Evolutionary conservation across 2,888 invertebrate species (phyloP), one percentile per base, ranked within the genome.

Genomic region (Antheraea assamensis): DNA sequence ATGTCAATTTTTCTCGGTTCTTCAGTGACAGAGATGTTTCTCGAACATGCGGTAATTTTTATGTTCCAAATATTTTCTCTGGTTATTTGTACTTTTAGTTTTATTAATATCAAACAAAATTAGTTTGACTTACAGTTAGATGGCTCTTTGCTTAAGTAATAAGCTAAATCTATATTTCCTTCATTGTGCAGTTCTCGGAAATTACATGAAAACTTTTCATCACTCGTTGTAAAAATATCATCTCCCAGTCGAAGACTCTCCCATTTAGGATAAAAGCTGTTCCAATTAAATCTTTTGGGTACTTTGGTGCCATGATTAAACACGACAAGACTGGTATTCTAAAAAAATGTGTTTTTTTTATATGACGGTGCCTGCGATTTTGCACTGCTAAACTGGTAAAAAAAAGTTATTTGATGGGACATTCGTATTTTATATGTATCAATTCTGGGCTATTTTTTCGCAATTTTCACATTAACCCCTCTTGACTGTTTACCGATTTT

Each of bases 241-340:
- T 86, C 85, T n/a, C 73, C 79, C 8, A 77, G 49, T 75, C 88
- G 81, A n/a, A 91, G 78, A 73, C 80, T 90, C 77, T 92, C 93
- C 94, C 94, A 94, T 74, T 88, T 84, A 0, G 92, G 88, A 71
- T 83, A 87, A 73, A 92, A 92, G 31, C 75, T 83, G 4, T 77
- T 81, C 52, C 77, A 75, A 8, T 87, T 77, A 76, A 91, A 92
- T 64, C 80, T 79, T 74, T 77, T 82, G 3, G 87, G 78, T 2
- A 76, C 15, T 68, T 73, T 82, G 27, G 80, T 76, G 4, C 91
- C 92, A 66, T 87, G 79, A 73, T 82, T 83, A 77, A 81, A 93
- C 0, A 81, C 85, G 17, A 87, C 79, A 7, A 86, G 49, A 2
- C 77, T 78, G 30, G 79, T 72, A 55, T 87, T 82, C 93, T 93